Base-by-base conservation (phyloP, 2,888 invertebrate species). In the Empis livida region DNA sequence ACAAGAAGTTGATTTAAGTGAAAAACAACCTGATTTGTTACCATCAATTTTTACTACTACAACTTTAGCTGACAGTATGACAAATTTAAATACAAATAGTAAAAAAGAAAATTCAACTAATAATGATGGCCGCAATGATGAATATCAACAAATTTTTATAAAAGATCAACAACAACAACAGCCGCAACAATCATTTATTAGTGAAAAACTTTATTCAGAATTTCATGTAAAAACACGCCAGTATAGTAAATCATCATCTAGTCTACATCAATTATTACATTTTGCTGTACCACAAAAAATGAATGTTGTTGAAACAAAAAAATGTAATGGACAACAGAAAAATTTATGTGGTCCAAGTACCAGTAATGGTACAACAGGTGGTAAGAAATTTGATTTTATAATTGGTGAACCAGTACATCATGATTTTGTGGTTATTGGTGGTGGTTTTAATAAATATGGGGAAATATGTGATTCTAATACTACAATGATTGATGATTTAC, bases 161-260 rank as follows among this genome's bases (percentile, higher is more conserved):
- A 35, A n/a, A 42, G 30, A 30, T 42, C 11, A 30, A 23, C 17
- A 42, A 31, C 30, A 35, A 20, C 13, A 53, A 49, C 17, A 53
- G 51, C 14, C 57, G 51, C 77, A 77, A 46, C 76, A 78, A 56
- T 80, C 80, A 0, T 81, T 73, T 53, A 82, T 82, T 38, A 82
- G 81, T 13, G 79, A 81, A 55, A 78, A 81, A 56, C 67, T 82
- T 27, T 82, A 79, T 63, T 78, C 78, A 5, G 81, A 82, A 63
- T 82, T 82, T 57, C 80, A 82, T 55, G 81, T 81, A 1, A 82
- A 82, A 65, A 81, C 82, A 8, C 80, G 81, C 57, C 71, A 75
- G 54, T 70, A 78, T 5, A 79, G 78, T 57, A 79, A 79, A 61
- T 79, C 79, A 5, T 78, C 78, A 1, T 78, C 78, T 2, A 78